Evolutionary conservation across 2,888 invertebrate genomes (phyloP).

Genomic region (Leptarthrus brevirostris): DNA sequence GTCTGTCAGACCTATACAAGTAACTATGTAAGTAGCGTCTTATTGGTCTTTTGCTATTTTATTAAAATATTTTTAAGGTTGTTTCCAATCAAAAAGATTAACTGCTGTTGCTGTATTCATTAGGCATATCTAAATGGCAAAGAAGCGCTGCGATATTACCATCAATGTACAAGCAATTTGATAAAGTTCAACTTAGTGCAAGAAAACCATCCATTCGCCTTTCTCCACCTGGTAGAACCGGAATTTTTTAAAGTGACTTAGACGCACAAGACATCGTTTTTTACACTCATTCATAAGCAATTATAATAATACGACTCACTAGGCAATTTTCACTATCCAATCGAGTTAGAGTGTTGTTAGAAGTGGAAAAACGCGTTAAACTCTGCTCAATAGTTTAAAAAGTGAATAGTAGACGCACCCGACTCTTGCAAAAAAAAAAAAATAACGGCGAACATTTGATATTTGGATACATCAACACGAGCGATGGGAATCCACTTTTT

Average conservation of each 20-base stretch:
- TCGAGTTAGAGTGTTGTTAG: neutral
- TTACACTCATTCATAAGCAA: neutral
- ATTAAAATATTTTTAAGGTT: conserved; percentile 34
- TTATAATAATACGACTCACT: neutral
- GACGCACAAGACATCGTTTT: neutral
- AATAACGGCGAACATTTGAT: conserved; percentile 2
- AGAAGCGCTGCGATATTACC: neutral
- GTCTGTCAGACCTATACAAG: neutral
- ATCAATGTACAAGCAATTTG: neutral
- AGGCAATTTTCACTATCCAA: conserved; percentile 7
- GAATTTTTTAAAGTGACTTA: conserved; percentile 6
- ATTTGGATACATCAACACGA: conserved; percentile 14
- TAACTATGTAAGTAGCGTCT: neutral
- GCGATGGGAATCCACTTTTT: conserved; percentile 11
- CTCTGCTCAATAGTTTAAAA: neutral
- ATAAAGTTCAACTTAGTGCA: neutral
- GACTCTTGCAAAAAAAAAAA: neutral
- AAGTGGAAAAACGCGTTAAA: neutral
- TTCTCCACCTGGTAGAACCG: conserved; percentile 10
- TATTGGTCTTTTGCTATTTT: conserved; percentile 22
- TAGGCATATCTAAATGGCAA: neutral
- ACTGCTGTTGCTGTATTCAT: neutral
- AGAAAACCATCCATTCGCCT: conserved; percentile 21
- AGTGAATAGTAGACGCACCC: neutral
- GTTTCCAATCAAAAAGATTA: neutral